phyloP scores from a whole-genome alignment of 53 echinoderm and acorn worm species.

The Mesocentrotus franciscanus region DNA sequence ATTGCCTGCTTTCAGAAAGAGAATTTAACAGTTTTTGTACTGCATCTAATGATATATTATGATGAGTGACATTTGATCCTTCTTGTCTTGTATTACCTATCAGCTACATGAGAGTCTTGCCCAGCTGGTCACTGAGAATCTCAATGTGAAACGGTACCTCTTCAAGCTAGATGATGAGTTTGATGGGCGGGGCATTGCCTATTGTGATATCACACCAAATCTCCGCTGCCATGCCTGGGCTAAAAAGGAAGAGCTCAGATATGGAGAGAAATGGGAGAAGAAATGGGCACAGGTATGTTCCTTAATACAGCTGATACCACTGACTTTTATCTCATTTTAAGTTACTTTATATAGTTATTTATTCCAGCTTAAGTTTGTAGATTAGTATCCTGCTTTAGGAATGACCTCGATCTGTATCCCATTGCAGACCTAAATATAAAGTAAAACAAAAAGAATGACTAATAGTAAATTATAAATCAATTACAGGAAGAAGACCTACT shows the following conservation, averaged over 20 bases:
- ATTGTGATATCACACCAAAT: slow-evolving; percentile 90
- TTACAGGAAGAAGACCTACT: too few relatives aligned
- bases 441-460: too few relatives aligned
- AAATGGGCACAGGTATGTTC: slow-evolving; percentile 94
- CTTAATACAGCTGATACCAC: not conserved
- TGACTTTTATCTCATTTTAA: not conserved
- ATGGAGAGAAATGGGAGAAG: slow-evolving; percentile 95
- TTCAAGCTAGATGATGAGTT: slow-evolving; percentile 98
- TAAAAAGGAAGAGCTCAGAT: slow-evolving; percentile 87
- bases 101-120: slow-evolving; percentile 91
- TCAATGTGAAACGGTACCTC: slow-evolving; percentile 92
- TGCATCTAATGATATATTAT: too few relatives aligned
- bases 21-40: too few relatives aligned
- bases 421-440: too few relatives aligned
- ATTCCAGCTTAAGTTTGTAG: not conserved
- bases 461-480: too few relatives aligned
- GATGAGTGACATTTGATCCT: not conserved
- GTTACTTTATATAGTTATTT: not conserved
- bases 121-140: slow-evolving; percentile 93
- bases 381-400: not conserved
- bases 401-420: not conserved
- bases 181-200: slow-evolving; percentile 96
- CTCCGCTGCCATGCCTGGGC: slow-evolving; percentile 94
- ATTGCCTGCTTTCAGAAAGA: not conserved
- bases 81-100: not conserved